Conservation (phyloP, 2,797 vertebrate species). For the Enteromius argenteus region DNA sequence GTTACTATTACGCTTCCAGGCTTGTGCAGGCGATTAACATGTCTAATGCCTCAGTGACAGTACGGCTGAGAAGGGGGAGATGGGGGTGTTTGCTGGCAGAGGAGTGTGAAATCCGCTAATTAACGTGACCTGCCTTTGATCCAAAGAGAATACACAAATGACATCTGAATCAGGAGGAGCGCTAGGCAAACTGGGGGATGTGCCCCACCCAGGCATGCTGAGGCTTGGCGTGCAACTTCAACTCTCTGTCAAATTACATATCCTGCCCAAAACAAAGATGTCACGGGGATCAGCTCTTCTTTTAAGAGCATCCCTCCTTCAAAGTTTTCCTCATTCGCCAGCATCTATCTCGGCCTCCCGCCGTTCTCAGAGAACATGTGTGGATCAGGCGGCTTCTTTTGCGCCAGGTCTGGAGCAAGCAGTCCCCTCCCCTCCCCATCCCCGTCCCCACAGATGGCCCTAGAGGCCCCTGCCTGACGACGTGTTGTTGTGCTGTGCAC, state of each 20-base stretch:
- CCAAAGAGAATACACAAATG: conserved; percentile 75
- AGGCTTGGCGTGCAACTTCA: conserved; percentile 49
- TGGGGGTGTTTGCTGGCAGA: conserved; percentile 66
- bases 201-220: conserved; percentile 53
- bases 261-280: conserved; percentile 52
- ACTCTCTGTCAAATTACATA: conserved; percentile 38
- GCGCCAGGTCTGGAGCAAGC: conserved; percentile 46
- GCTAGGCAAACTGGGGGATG: conserved; percentile 62
- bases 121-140: conserved; percentile 81
- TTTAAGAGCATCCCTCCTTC: neutral
- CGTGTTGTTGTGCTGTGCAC: conserved; percentile 76
- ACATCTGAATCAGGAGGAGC: conserved; percentile 75
- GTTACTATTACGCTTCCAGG: conserved; percentile 44
- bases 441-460: conserved; percentile 76
- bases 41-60: conserved; percentile 70
- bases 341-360: neutral
- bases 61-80: conserved; percentile 48
- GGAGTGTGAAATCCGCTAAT: conserved; percentile 78
- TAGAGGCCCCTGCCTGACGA: conserved; percentile 75
- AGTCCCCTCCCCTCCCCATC: conserved; percentile 60
- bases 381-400: conserved; percentile 38
- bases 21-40: conserved; percentile 70
- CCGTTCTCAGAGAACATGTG: conserved; percentile 42
- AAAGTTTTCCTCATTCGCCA: neutral
- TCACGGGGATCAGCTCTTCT: conserved; percentile 31